Percentiles rank a stretch among this genome's conserved stretches.
These are phyloP conservation scores for Rhynchotus rufescens DNA, from an alignment of 2,797 vertebrate species.

Conservation along the genomic window DNA sequence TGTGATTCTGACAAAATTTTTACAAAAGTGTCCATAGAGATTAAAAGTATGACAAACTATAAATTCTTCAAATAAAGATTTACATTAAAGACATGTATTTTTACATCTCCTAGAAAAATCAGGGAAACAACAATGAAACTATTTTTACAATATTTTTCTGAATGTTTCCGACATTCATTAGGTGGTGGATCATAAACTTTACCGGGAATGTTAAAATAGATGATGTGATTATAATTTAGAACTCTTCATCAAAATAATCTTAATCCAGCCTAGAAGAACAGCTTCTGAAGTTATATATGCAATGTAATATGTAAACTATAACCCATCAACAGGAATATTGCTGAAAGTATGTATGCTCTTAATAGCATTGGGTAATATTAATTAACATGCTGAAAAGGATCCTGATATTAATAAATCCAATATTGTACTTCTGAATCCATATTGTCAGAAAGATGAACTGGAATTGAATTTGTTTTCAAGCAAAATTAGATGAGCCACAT, in stretches of 20 bases:
- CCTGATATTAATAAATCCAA: neutral
- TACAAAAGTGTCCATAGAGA: neutral
- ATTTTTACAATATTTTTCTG: neutral
- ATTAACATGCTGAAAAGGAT: neutral
- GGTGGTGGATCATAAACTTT: neutral
- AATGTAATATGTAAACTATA: neutral
- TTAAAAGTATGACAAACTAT: neutral
- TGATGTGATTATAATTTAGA: neutral
- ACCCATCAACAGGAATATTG: neutral
- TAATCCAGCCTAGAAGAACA: neutral
- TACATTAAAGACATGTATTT: neutral
- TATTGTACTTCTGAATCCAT: neutral
- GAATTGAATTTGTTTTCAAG: conserved; percentile 4
- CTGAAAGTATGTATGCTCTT: neutral
- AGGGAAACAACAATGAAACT: neutral
- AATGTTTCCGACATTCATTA: neutral
- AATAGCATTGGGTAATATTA: neutral
- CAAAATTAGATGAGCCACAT: neutral
- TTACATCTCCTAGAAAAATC: neutral
- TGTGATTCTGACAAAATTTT: neutral
- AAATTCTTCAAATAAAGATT: neutral
- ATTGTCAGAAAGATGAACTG: neutral
- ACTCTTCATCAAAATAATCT: neutral
- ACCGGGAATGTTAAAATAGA: neutral
- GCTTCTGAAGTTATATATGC: neutral